phyloP scores from a whole-genome alignment of 2,888 invertebrate species.

The Leptinotarsa juncta region DNA sequence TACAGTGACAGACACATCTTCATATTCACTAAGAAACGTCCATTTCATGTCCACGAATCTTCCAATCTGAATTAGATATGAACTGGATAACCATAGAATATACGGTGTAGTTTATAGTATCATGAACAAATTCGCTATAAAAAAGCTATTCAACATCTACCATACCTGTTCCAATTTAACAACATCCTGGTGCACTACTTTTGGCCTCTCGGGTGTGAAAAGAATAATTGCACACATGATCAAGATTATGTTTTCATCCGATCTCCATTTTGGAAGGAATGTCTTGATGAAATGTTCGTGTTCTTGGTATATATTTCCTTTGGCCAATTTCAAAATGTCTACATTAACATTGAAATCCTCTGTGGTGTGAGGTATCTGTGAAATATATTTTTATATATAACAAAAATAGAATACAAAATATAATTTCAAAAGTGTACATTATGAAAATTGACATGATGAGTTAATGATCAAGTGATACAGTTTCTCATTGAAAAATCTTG shows the following conservation, averaged over 20 bases:
- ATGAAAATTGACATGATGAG: background rate
- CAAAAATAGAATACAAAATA: background rate
- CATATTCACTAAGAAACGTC: no score
- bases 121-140: background rate
- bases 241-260: constrained; percentile 90
- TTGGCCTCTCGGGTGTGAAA: constrained; percentile 85
- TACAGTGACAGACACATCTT: no score
- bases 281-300: constrained; percentile 87
- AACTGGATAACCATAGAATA: no score
- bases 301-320: constrained; percentile 89
- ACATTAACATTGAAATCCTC: constrained; percentile 84
- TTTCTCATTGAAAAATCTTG: no score
- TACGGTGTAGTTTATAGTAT: background rate
- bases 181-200: constrained; percentile 85
- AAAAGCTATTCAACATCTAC: background rate
- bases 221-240: constrained; percentile 91
- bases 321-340: constrained; percentile 90
- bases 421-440: background rate
- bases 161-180: constrained; percentile 86
- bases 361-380: constrained; percentile 81
- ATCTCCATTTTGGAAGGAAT: constrained; percentile 86
- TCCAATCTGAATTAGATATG: no score
- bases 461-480: no score
- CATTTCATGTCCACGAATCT: no score
- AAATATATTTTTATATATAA: constrained; percentile 22